Evolutionary conservation across 2,113 vertebrate species (phyloP).

Genomic region (Prunella fulvescens): DNA sequence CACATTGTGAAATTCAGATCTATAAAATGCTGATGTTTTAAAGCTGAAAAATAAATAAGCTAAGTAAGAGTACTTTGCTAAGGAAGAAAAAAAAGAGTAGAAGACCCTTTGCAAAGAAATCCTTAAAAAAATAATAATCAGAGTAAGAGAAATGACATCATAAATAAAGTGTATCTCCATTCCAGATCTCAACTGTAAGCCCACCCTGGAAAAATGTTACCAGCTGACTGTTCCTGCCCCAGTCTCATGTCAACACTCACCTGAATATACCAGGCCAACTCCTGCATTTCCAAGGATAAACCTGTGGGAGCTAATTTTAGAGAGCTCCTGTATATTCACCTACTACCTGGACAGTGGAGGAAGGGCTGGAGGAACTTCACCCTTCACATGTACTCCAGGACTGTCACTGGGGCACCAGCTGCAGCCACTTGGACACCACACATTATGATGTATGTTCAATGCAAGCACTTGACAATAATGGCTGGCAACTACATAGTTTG

Average conservation of each 20-base stretch:
- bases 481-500: not conserved
- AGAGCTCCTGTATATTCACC: not conserved
- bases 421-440: not conserved
- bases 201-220: not conserved
- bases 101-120: conserved; percentile 65
- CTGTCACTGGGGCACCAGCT: not conserved
- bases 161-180: conserved; percentile 2
- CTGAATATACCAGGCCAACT: not conserved
- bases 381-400: not conserved
- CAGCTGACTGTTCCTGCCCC: not conserved
- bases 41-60: conserved; percentile 81
- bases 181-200: not conserved
- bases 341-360: not conserved
- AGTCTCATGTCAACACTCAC: not conserved
- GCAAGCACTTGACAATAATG: not conserved
- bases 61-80: conserved; percentile 68
- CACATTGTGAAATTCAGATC: conserved; percentile 81
- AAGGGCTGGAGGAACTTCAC: not conserved
- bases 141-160: conserved; percentile 21
- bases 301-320: not conserved
- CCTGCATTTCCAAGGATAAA: not conserved
- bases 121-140: conserved; percentile 47
- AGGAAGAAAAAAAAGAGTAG: conserved; percentile 36
- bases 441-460: not conserved
- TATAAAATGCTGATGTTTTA: conserved; percentile 79